Evolutionary conservation across 2,888 invertebrate species (phyloP).

Genomic region (Drosophila dives): DNA sequence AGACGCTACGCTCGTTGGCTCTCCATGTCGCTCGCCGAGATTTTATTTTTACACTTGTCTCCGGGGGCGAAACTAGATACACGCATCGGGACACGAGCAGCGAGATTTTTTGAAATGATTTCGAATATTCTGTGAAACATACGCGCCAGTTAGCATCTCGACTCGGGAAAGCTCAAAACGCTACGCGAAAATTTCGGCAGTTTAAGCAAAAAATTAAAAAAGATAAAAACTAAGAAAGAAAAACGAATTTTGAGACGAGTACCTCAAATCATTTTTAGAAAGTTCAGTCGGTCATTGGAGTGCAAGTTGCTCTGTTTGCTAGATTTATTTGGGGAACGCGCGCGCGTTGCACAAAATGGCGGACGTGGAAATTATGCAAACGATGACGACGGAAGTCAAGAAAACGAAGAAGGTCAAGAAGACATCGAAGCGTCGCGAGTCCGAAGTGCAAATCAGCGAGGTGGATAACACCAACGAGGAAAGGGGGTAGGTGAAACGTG

Average conservation of each 20-base stretch:
- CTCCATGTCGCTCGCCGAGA: constrained; percentile 56
- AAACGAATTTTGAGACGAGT: constrained; percentile 34
- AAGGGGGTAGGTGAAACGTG: constrained; percentile 93
- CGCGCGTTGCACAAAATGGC: constrained; percentile 88
- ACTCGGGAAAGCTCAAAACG: constrained; percentile 83
- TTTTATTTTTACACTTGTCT: constrained; percentile 80
- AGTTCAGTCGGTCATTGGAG: constrained; percentile 83
- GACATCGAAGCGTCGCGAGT: constrained; percentile 92
- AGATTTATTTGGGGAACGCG: constrained; percentile 7
- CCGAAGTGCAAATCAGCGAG: constrained; percentile 94
- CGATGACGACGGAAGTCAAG: constrained; percentile 92
- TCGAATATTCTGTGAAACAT: constrained; percentile 68
- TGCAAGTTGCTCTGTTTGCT: constrained; percentile 44
- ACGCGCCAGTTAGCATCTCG: constrained; percentile 83
- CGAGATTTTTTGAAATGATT: constrained; percentile 57
- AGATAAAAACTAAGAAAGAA: not conserved
- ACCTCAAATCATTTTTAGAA: constrained; percentile 55
- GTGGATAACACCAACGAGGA: constrained; percentile 89
- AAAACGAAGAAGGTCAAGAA: constrained; percentile 97
- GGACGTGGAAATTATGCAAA: constrained; percentile 95
- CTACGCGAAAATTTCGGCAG: constrained; percentile 53
- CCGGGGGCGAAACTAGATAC: constrained; percentile 78
- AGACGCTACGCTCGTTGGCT: constrained; percentile 18
- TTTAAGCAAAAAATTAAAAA: not conserved
- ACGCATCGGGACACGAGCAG: constrained; percentile 38